A percentile compares a stretch with the other conserved stretches of the same genome.
These are phyloP conservation scores for Muschampia plurimacula DNA, from an alignment of 2,888 invertebrate species.

Conservation along the genomic window DNA sequence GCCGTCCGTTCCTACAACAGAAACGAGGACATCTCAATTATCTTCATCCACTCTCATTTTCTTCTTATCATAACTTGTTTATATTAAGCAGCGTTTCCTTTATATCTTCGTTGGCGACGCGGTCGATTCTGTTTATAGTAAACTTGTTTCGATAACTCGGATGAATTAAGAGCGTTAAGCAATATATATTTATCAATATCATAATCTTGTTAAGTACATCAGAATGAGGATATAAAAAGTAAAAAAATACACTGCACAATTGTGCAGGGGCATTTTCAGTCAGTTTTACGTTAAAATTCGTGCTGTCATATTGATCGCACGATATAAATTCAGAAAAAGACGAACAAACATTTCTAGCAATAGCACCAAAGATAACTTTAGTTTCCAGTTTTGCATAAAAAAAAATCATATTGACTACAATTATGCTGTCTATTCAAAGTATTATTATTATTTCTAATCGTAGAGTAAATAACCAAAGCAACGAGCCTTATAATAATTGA, in stretches of 20 bases:
- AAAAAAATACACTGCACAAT: constrained; percentile 4
- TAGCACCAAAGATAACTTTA: no score
- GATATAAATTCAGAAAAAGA: neutral
- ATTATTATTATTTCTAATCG: no score
- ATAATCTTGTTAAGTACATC: neutral
- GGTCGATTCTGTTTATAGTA: constrained; percentile 13
- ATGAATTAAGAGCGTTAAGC: neutral
- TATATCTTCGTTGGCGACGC: constrained; percentile 46
- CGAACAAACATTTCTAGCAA: no score
- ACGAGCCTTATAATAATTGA: no score
- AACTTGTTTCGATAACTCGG: constrained; percentile 1
- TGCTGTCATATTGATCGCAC: neutral
- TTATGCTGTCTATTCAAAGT: no score
- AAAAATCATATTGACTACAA: no score
- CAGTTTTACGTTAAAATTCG: neutral
- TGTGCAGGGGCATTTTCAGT: neutral
- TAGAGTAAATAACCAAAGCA: no score
- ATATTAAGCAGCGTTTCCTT: constrained; percentile 20
- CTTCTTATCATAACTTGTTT: constrained; percentile 53
- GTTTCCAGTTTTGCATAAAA: no score
- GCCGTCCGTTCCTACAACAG: constrained; percentile 80
- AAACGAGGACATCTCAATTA: constrained; percentile 80
- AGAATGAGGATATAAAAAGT: neutral
- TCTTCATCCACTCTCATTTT: constrained; percentile 63
- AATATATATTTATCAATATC: neutral